Evolutionary conservation across 2,888 invertebrate genomes (phyloP), one percentile per base, ranked within the genome.

Genomic region (Metallyticus violacea): DNA sequence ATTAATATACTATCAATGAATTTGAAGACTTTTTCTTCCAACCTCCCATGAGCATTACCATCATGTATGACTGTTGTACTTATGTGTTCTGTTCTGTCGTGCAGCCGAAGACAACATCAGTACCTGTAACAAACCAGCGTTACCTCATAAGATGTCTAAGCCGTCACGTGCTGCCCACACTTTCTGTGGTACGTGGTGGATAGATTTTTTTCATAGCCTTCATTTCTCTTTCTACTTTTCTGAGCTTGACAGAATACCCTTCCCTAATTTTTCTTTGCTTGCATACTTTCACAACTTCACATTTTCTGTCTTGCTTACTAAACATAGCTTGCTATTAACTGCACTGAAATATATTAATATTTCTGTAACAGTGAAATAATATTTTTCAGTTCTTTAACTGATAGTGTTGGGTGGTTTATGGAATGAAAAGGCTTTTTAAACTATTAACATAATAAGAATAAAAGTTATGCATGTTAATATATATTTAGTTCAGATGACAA

Each of bases 161-260:
- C 76, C 87, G 88, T 88, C 88, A 81, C 87, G 87, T 85, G 85
- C 83, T 86, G 89, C 85, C 85, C 90, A 89, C 89, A 85, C 89
- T 86, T 90, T 90, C 87, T 89, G 89, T 89, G 90, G 90, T 90
- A 90, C 89, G 89, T 89, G 88, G 86, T 83, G 76, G 28, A 29
- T 27, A 83, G 2, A 27, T 28, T 3, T 76, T n/a, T 27, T 26
- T 26, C 25, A 3, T 62, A 9, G 22, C 9, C 40, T 62, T 15
- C 1, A 62, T 9, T 9, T 15, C 9, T 62, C 40, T 62, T n/a
- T n/a, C n/a, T n/a, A n/a, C n/a, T n/a, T n/a, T n/a, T n/a, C n/a
- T n/a, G n/a, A n/a, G n/a, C n/a, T n/a, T n/a, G n/a, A n/a, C n/a
- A n/a, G n/a, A n/a, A n/a, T n/a, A n/a, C 40, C 40, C 40, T 62